Base-by-base conservation (phyloP, 1,140 invertebrate genomes). In the Mactra quadrangularis region DNA sequence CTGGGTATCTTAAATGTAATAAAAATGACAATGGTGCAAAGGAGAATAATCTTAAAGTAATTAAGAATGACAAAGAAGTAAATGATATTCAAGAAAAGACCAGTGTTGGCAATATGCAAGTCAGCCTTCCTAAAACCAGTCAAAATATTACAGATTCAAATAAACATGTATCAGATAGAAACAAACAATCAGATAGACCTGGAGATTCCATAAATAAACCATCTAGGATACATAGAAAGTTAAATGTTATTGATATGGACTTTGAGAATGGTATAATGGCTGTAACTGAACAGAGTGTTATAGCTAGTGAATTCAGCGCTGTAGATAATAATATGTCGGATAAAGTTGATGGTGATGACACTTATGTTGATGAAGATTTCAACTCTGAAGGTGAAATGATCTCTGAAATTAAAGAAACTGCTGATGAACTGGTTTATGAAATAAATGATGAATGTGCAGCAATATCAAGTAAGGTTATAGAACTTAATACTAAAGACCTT, bases 271-370 rank as follows among this genome's bases (percentile, higher is more conserved):
- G 62, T 15, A 25, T 33, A 9, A 52, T 78, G 62, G 35, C 4
- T 6, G 33, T 78, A 17, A 66, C 47, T 35, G 62, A 68, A n/a
- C 33, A 55, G 15, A 53, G 47, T 68, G 60, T 66, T 35, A 25
- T 33, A 45, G 47, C 17, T 35, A 78, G 76, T 64, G 62, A 78
- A 6, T 66, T 78, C n/a, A 78, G 76, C 55, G 41, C 76, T 9
- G 17, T 68, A 53, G 57, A 33, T n/a, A 53, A 76, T 19, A 35
- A 62, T 17, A 62, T 22, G 0, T 59, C 41, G 27, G 29, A 33
- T 3, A 4, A 38, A 31, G 60, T 35, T 6, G 59, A 66, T 25
- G 38, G 38, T 7, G 57, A 64, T 55, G 31, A 25, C n/a, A 53
- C 38, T 31, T 64, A 45, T 53, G 57, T 27, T 31, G 47, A 66